phyloP scores from a whole-genome alignment of 1,140 invertebrate species.

The Micrasema longulum region DNA sequence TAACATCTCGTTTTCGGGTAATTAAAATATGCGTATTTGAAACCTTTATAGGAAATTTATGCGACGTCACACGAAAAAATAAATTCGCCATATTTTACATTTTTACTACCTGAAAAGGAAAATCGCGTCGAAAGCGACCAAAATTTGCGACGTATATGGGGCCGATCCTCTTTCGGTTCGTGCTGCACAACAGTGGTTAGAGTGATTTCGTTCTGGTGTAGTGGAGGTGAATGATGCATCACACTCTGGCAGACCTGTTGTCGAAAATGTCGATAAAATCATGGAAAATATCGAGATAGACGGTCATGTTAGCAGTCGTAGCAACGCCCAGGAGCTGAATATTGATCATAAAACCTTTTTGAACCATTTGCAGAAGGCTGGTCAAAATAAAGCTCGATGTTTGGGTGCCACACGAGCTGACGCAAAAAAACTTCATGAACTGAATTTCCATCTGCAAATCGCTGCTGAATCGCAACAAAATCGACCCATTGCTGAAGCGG shows the following conservation, averaged over 20 bases:
- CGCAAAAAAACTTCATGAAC: slow-evolving; percentile 15
- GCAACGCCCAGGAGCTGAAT: slow-evolving; percentile 19
- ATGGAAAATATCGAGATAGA: slow-evolving; percentile 13
- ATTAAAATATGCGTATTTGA: no score
- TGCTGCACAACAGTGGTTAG: slow-evolving; percentile 15
- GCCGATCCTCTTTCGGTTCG: slow-evolving; percentile 15
- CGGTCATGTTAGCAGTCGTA: slow-evolving; percentile 12
- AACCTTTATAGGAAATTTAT: no score
- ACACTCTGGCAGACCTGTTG: slow-evolving; percentile 12
- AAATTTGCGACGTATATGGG: no score
- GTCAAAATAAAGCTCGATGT: slow-evolving; percentile 18
- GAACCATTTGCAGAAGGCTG: slow-evolving; percentile 16
- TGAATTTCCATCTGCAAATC: slow-evolving; percentile 21
- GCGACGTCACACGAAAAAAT: no score
- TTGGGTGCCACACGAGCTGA: slow-evolving; percentile 22
- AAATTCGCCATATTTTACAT: no score
- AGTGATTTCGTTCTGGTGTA: slow-evolving; percentile 21
- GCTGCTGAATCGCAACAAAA: slow-evolving; percentile 20
- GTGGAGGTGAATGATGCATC: slow-evolving; percentile 16
- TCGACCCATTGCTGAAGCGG: slow-evolving; percentile 16
- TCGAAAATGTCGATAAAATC: slow-evolving; percentile 20
- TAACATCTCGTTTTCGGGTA: no score
- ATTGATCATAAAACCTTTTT: slow-evolving; percentile 14
- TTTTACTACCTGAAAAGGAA: no score
- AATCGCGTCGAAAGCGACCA: no score